A percentile compares a stretch with the other conserved stretches of the same genome.
phyloP scores from a whole-genome alignment of 2,888 invertebrate species.

The Eupithecia vulgata region DNA sequence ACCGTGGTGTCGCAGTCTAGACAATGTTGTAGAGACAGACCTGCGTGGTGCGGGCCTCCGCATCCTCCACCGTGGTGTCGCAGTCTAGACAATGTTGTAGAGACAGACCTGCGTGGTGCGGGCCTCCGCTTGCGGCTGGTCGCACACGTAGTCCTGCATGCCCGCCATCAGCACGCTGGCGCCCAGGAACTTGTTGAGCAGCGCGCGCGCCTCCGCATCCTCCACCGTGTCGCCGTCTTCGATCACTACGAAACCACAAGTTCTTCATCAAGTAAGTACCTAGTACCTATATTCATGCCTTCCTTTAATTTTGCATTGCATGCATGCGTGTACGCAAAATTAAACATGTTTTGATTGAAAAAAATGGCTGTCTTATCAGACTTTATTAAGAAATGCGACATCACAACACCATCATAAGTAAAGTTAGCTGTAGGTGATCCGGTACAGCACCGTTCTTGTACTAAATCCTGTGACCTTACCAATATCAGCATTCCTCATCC shows the following conservation, averaged over 20 bases:
- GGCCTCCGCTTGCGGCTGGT: constrained; percentile 59
- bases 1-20: too few species aligned
- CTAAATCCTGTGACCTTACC: constrained; percentile 68
- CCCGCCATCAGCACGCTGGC: constrained; percentile 92
- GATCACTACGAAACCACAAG: constrained; percentile 70
- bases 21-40: too few species aligned
- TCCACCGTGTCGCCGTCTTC: constrained; percentile 87
- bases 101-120: constrained; percentile 61
- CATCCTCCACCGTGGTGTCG: too few species aligned
- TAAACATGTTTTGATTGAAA: too few species aligned
- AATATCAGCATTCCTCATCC: constrained; percentile 91
- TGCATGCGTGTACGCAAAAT: too few species aligned
- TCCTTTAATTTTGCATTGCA: too few species aligned
- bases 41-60: too few species aligned
- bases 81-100: not conserved
- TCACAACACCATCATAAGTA: not conserved
- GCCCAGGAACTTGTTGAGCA: constrained; percentile 93
- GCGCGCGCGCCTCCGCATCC: constrained; percentile 88
- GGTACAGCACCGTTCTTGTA: not conserved
- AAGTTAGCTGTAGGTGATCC: not conserved
- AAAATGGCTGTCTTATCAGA: not conserved
- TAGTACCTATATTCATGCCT: too few species aligned
- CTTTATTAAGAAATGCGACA: not conserved
- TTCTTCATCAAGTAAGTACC: not conserved
- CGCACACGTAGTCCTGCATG: constrained; percentile 85